phyloP scores from a whole-genome alignment of 2,888 invertebrate species.

The Volucella zonaria region DNA sequence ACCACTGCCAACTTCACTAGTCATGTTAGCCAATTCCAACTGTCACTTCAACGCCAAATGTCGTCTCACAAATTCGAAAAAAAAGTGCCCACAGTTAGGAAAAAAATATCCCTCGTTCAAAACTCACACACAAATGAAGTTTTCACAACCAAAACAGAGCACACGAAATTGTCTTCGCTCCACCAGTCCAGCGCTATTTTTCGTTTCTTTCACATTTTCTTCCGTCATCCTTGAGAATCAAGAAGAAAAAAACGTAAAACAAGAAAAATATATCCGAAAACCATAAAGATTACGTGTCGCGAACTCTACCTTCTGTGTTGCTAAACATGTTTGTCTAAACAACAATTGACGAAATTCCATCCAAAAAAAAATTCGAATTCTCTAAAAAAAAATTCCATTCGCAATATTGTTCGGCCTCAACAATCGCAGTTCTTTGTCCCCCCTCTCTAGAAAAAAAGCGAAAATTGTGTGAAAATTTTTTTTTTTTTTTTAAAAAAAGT shows the following conservation, averaged over 20 bases:
- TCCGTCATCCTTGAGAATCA: constrained; percentile 55
- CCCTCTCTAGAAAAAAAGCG: neutral
- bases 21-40: constrained; percentile 1
- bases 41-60: constrained; percentile 56
- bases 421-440: constrained; percentile 56
- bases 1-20: constrained; percentile 23
- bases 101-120: constrained; percentile 13
- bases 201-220: constrained; percentile 53
- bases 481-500: constrained; percentile 2
- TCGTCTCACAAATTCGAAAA: constrained; percentile 27
- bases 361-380: constrained; percentile 1
- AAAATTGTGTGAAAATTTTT: constrained; percentile 12
- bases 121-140: constrained; percentile 45
- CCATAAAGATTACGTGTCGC: constrained; percentile 60
- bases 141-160: constrained; percentile 66
- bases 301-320: constrained; percentile 43
- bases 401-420: constrained; percentile 1
- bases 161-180: constrained; percentile 38
- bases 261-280: constrained; percentile 1
- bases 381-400: neutral
- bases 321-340: constrained; percentile 62
- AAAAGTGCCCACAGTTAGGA: constrained; percentile 7
- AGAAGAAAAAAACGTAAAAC: constrained; percentile 18
- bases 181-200: constrained; percentile 53
- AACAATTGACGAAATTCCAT: constrained; percentile 44